These are phyloP conservation scores for Cataglyphis albicans DNA, from an alignment of 2,888 invertebrate species.

Conservation along the genomic window DNA sequence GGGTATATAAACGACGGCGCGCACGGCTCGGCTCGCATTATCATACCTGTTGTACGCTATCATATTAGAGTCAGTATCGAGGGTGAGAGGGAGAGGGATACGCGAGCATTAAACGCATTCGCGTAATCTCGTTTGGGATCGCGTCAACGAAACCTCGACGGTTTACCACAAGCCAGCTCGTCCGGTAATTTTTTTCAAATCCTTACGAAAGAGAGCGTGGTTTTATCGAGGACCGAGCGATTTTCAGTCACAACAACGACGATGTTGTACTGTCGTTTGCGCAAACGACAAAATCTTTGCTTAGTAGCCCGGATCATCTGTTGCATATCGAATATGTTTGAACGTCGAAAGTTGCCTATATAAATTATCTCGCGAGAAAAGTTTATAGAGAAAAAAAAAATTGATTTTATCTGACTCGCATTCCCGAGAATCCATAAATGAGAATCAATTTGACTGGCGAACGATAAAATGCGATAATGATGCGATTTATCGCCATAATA, in stretches of 20 bases:
- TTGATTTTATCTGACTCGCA: neutral
- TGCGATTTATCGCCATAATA: neutral
- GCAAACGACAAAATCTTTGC: neutral
- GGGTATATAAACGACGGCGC: slow-evolving; percentile 63
- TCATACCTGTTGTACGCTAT: slow-evolving; percentile 69
- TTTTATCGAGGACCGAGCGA: neutral
- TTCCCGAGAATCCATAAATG: neutral
- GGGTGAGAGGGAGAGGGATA: slow-evolving; percentile 29
- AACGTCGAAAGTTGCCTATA: neutral
- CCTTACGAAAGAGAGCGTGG: neutral
- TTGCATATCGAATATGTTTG: neutral
- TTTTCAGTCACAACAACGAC: neutral
- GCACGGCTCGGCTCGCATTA: slow-evolving; percentile 61
- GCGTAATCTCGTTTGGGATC: slow-evolving; percentile 44
- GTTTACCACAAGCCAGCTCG: slow-evolving; percentile 20
- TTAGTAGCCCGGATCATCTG: neutral
- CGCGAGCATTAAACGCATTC: slow-evolving; percentile 63
- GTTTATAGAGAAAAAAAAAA: no score
- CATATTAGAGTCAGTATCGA: slow-evolving; percentile 21
- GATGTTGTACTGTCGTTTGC: neutral
- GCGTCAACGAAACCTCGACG: slow-evolving; percentile 19
- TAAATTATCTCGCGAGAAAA: neutral
- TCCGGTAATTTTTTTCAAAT: slow-evolving; percentile 6
- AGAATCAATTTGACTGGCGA: neutral
- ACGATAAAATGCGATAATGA: neutral